Base-by-base conservation (phyloP, 2,113 vertebrate genomes). In the Tenrec ecaudatus region DNA sequence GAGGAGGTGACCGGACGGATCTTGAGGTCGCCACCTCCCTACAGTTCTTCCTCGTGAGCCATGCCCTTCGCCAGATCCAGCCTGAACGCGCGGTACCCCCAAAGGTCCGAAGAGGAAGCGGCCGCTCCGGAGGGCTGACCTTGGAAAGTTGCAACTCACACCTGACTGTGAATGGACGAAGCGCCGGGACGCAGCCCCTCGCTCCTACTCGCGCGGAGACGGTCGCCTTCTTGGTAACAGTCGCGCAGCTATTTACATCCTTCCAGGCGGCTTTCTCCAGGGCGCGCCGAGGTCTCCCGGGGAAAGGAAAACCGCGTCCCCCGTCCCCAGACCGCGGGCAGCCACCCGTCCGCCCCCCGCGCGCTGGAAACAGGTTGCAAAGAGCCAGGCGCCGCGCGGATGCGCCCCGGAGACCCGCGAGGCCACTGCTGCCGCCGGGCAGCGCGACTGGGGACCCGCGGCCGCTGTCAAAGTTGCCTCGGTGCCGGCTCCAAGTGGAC, bases 91-190 rank as follows among this genome's bases (percentile, higher is more conserved):
- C 82, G 2, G 85, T n/a, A 29, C 19, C 85, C 81, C 36, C 78
- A 68, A 8, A 88, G 62, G 31, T 80, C 66, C 0, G 31, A 66
- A 58, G 60, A 40, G 69, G 66, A 84, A 76, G 25, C 0, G 10
- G 66, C 92, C 16, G 82, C 68, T 88, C 76, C 53, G 4, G 36
- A 57, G 73, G 91, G 66, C 95, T 93, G 97, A 96, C 91, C 89
- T 91, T 73, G 83, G 43, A 97, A 98, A 98, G 97, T 98, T 98
- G 95, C 95, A 79, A 93, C 33, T 96, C 15, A 69, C 93, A 95
- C 95, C 96, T 90, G 94, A 78, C 76, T 76, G 95, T 92, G 47
- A 89, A 80, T 95, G 95, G 94, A 95, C 89, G 97, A 94, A 88
- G 97, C 97, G 4, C 94, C 64, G 64, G 36, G 88, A 88, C 83